A percentile compares a stretch with the other conserved stretches of the same genome.
These are phyloP conservation scores for Columba guinea DNA, from an alignment of 2,797 vertebrate species.

Conservation along the genomic window DNA sequence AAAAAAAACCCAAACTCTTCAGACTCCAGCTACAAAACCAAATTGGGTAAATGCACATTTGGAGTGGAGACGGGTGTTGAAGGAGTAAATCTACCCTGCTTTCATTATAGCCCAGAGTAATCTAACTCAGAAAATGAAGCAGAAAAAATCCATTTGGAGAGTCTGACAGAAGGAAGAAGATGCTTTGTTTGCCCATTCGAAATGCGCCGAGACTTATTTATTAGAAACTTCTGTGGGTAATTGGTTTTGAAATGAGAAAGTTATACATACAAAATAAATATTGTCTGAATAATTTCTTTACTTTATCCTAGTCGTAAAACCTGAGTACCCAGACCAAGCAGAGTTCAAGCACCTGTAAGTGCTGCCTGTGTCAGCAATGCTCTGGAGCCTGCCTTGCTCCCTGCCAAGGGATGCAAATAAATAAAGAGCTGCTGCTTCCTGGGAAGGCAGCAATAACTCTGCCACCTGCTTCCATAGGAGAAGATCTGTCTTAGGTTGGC, in stretches of 20 bases:
- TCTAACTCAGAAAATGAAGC: neutral
- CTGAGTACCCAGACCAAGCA: accelerated
- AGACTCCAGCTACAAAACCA: neutral
- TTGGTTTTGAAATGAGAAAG: neutral
- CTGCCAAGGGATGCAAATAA: neutral
- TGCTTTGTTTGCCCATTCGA: neutral
- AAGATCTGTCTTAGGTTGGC: neutral
- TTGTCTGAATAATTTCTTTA: neutral
- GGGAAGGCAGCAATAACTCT: neutral
- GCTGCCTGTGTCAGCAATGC: neutral
- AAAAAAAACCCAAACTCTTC: neutral
- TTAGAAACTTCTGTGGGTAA: neutral
- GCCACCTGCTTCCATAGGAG: neutral
- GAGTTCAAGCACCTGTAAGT: neutral
- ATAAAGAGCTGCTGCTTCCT: neutral
- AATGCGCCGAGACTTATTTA: neutral
- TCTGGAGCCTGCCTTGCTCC: neutral
- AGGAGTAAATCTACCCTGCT: neutral
- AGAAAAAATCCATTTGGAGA: neutral
- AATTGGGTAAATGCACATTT: neutral
- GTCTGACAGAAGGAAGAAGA: neutral
- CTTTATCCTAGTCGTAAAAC: neutral
- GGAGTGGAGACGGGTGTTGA: accelerated
- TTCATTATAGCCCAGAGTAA: neutral
- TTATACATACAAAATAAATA: neutral